phyloP scores from a whole-genome alignment of 1,140 invertebrate species.

The Cecropterus lyciades region DNA sequence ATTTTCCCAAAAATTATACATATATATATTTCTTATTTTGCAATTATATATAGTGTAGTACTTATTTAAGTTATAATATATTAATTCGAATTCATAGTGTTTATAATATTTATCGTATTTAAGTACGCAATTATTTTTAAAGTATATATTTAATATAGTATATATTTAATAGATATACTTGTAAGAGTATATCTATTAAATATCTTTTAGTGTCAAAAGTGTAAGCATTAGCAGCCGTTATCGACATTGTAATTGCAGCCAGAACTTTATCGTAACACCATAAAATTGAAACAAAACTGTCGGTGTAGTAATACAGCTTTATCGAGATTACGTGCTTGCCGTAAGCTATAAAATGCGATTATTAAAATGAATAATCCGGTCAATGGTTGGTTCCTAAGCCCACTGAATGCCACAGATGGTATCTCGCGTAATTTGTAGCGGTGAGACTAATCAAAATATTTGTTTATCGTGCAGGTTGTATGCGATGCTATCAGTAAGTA shows the following conservation, averaged over 20 bases:
- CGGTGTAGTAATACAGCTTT: constrained; percentile 36
- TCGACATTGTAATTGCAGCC: constrained; percentile 74
- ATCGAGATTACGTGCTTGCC: constrained; percentile 34
- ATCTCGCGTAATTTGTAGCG: constrained; percentile 70
- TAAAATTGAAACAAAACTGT: constrained; percentile 74
- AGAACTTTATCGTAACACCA: constrained; percentile 64
- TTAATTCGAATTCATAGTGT: too few relatives aligned
- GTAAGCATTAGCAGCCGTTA: constrained; percentile 61
- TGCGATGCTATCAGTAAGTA: constrained; percentile 59
- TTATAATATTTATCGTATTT: too few relatives aligned
- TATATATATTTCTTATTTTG: too few relatives aligned
- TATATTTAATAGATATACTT: too few relatives aligned
- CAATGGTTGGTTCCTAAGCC: constrained; percentile 22
- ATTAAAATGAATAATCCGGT: constrained; percentile 38
- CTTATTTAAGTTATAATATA: too few relatives aligned
- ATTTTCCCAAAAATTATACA: too few relatives aligned
- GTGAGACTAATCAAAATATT: constrained; percentile 74
- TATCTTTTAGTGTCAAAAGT: constrained; percentile 28
- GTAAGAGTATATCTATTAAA: constrained; percentile 13
- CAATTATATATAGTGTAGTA: too few relatives aligned
- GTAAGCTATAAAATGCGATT: constrained; percentile 41
- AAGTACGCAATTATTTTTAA: too few relatives aligned
- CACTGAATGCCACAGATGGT: constrained; percentile 47
- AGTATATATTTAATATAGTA: too few relatives aligned
- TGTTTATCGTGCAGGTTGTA: constrained; percentile 56